Evolutionary conservation across 2,113 vertebrate genomes (phyloP), one percentile per base, ranked within the genome.

Genomic region (Steatornis caripensis): DNA sequence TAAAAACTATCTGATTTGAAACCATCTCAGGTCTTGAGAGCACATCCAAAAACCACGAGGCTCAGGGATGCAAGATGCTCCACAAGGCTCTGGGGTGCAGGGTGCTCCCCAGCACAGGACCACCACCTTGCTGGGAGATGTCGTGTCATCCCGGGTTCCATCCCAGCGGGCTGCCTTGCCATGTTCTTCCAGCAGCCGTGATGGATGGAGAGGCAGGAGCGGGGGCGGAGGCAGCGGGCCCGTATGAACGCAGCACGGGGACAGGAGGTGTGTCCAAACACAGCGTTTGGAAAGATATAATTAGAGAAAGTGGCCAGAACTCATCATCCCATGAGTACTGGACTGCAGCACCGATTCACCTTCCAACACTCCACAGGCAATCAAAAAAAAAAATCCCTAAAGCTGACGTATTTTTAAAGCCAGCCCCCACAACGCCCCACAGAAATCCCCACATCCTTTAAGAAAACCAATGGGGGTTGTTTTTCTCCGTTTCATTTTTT

Each of bases 241-340:
- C 1, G 0, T 7, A 41, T 32, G 62, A 60, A 69, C 1, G 37
- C 0, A 2, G 68, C 54, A 53, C 57, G 72, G 37, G 37, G 30
- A 82, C 43, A 89, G 77, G 96, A 96, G 95, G 96, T 85, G 94
- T 96, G 91, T 89, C 94, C 93, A 84, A 60, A 75, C 49, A 24
- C 46, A 55, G 27, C 4, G 1, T 49, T 75, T 70, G 61, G 23
- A 32, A 49, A 75, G 48, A 53, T 7, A 12, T 1, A 19, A 89
- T 81, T 53, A 93, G 84, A 91, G 93, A 93, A 93, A 95, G 94
- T 26, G 89, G 91, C 89, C 87, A 90, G 92, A 97, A 95, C 60
- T 12, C 58, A 85, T 54, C 65, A 49, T 90, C 91, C 90, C 80
- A 49, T 60, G 62, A 60, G 37, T 9, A 74, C 68, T 46, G 46